Percentiles rank a stretch among this genome's conserved stretches.
phyloP scores from a whole-genome alignment of 2,888 invertebrate genomes.

The Catocala sponsa region DNA sequence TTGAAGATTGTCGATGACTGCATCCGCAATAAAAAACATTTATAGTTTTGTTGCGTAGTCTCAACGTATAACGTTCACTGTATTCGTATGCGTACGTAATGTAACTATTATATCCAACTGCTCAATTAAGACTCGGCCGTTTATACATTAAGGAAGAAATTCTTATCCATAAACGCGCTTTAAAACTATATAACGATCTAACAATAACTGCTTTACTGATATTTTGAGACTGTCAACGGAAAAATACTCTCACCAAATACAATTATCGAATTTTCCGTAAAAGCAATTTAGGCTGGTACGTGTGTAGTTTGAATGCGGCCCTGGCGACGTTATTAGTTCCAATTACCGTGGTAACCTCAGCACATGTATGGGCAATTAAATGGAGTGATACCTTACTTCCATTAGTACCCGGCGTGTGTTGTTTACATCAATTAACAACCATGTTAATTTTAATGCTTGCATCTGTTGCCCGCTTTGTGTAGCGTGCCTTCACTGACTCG shows the following conservation, averaged over 20 bases:
- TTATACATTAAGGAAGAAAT: too few species aligned
- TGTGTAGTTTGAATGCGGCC: conserved; percentile 70
- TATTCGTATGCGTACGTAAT: too few species aligned
- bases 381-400: conserved; percentile 86
- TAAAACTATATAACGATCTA: too few species aligned
- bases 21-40: too few species aligned
- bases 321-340: conserved; percentile 82
- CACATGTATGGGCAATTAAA: conserved; percentile 85
- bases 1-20: too few species aligned
- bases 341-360: conserved; percentile 86
- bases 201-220: too few species aligned
- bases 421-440: conserved; percentile 85
- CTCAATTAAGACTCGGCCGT: too few species aligned
- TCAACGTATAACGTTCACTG: too few species aligned
- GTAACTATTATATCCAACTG: too few species aligned
- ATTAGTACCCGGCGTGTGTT: conserved; percentile 78
- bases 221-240: too few species aligned
- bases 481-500: conserved; percentile 59
- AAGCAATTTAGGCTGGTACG: conserved; percentile 63
- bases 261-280: conserved; percentile 59
- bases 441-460: conserved; percentile 80
- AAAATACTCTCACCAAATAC: conserved; percentile 27
- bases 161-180: too few species aligned
- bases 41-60: too few species aligned
- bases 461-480: conserved; percentile 66